A percentile compares a stretch with the other conserved stretches of the same genome.
phyloP scores from a whole-genome alignment of 2,888 invertebrate species.

The Caenorhabditis zanzibari region DNA sequence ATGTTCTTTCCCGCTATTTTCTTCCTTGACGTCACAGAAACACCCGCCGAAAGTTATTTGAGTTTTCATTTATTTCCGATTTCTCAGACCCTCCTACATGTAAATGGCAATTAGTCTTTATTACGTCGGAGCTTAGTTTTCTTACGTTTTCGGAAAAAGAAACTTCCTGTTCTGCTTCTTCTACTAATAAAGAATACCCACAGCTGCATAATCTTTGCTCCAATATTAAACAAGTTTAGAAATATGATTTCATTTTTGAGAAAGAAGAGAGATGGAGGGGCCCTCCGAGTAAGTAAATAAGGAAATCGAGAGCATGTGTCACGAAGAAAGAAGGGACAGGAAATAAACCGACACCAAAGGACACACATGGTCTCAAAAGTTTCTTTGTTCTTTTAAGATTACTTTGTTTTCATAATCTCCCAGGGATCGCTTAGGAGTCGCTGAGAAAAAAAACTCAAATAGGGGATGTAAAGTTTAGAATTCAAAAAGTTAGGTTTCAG shows the following conservation, averaged over 20 bases:
- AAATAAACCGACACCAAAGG: conserved; percentile 46
- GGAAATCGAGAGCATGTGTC: conserved; percentile 13
- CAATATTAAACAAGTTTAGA: neutral
- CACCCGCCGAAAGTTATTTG: conserved; percentile 6
- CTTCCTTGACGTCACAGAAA: conserved; percentile 27
- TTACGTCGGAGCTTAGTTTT: conserved; percentile 4
- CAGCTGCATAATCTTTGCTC: conserved; percentile 29
- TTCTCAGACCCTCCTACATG: neutral
- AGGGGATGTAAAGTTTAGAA: no score
- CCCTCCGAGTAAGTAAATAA: conserved; percentile 27
- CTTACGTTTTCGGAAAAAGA: neutral
- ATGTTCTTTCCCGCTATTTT: conserved; percentile 1
- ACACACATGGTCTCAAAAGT: neutral
- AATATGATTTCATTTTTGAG: conserved; percentile 25
- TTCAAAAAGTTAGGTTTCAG: no score
- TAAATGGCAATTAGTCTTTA: conserved; percentile 13
- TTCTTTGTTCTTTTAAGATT: neutral
- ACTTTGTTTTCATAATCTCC: neutral
- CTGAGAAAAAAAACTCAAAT: no score
- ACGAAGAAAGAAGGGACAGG: conserved; percentile 8
- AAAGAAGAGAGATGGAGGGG: neutral
- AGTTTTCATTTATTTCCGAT: conserved; percentile 1
- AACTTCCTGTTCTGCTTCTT: conserved; percentile 23
- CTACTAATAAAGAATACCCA: conserved; percentile 1
- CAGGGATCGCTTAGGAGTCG: no score